Evolutionary conservation across 2,113 vertebrate genomes (phyloP).

Genomic region (Peromyscus polionotus): DNA sequence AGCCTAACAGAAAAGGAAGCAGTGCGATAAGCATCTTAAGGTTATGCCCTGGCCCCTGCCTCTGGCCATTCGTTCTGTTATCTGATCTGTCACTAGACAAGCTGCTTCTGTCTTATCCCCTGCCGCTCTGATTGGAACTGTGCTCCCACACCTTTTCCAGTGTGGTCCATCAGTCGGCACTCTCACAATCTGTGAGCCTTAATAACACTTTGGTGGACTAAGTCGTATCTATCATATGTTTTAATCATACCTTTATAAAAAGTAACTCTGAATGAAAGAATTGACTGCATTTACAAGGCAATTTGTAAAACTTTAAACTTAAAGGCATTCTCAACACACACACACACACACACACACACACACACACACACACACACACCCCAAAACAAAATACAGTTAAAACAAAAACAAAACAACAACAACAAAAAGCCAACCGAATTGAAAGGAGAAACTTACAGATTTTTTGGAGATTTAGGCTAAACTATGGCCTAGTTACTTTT

Average conservation of each 20-base stretch:
- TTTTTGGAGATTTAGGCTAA: neutral
- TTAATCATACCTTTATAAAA: neutral
- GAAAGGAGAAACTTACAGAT: neutral
- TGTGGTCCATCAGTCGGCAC: too few relatives aligned
- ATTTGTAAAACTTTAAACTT: neutral
- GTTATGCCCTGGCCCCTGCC: neutral
- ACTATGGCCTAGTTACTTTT: neutral
- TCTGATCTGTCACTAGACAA: neutral
- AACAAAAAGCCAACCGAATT: neutral
- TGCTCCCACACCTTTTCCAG: neutral
- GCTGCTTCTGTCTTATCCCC: too few relatives aligned
- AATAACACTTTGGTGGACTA: neutral
- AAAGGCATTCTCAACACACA: neutral
- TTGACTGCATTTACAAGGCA: neutral
- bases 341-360: neutral
- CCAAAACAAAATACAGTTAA: neutral
- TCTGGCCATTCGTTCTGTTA: neutral
- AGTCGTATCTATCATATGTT: neutral
- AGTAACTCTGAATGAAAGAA: neutral
- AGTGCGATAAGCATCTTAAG: neutral
- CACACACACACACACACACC: neutral
- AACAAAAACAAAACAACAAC: neutral
- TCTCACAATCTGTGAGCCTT: neutral
- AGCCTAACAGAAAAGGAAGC: neutral
- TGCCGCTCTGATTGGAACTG: neutral